Conservation (phyloP, 2,888 invertebrate genomes). For the Criorhina ranunculi region DNA sequence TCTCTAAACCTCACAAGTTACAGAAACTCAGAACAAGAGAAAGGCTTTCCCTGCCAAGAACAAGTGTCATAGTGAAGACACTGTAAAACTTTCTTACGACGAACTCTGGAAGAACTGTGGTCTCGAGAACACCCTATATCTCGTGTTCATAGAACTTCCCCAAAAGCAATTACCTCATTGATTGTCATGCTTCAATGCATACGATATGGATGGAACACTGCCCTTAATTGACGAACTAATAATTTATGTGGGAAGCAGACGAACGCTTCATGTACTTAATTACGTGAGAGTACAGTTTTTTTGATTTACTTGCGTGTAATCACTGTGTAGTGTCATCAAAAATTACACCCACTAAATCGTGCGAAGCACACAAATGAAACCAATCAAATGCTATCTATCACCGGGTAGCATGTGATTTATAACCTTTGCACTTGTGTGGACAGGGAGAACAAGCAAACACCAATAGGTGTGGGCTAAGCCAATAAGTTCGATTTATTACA, state of each 20-base stretch:
- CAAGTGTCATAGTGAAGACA: too few relatives aligned
- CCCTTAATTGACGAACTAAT: not conserved
- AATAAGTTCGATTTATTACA: slow-evolving; percentile 5
- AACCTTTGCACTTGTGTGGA: slow-evolving; percentile 4
- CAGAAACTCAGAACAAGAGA: too few relatives aligned
- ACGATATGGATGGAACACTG: not conserved
- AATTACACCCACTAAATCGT: slow-evolving; percentile 24
- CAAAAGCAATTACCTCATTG: not conserved
- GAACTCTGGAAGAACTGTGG: too few relatives aligned
- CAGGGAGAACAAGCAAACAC: slow-evolving; percentile 4
- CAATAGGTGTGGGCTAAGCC: not conserved
- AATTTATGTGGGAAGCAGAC: slow-evolving; percentile 6
- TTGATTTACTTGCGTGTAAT: not conserved
- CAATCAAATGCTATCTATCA: slow-evolving; percentile 36
- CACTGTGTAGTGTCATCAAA: not conserved
- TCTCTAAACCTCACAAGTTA: too few relatives aligned
- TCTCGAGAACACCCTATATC: not conserved
- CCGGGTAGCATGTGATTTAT: slow-evolving; percentile 18
- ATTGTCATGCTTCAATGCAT: slow-evolving; percentile 4
- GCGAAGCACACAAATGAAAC: slow-evolving; percentile 33
- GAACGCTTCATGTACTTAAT: not conserved
- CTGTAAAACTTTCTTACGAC: too few relatives aligned
- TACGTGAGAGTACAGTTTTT: not conserved
- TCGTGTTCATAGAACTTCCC: not conserved
- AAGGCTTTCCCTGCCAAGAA: too few relatives aligned